A percentile compares a stretch with the other conserved stretches of the same genome.
Conservation (phyloP, 2,113 vertebrate species). For the Chloebia gouldiae region DNA sequence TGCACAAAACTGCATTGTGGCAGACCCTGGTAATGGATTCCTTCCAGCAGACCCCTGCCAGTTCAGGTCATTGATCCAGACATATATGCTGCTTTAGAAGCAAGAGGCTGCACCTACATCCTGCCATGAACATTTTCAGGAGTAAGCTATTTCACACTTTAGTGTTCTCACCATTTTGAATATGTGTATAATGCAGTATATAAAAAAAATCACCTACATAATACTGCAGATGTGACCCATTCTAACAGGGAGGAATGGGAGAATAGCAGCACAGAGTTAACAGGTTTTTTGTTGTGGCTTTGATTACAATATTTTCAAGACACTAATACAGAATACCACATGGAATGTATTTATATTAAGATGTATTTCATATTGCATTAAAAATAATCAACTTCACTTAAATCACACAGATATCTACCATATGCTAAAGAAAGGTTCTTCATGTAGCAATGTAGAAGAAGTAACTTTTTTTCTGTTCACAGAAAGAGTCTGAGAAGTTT, state of each 20-base stretch:
- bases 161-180: slow-evolving; percentile 40
- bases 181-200: slow-evolving; percentile 12
- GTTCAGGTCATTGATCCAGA: slow-evolving; percentile 22
- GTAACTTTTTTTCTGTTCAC: not conserved
- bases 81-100: not conserved
- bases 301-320: slow-evolving; percentile 60
- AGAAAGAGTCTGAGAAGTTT: not conserved
- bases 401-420: slow-evolving; percentile 24
- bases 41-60: not conserved
- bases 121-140: slow-evolving; percentile 36
- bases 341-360: slow-evolving; percentile 58
- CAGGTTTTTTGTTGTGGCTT: slow-evolving; percentile 42
- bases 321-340: slow-evolving; percentile 11
- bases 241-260: slow-evolving; percentile 15
- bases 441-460: slow-evolving; percentile 20
- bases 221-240: slow-evolving; percentile 54
- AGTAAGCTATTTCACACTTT: slow-evolving; percentile 48
- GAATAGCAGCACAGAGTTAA: slow-evolving; percentile 31
- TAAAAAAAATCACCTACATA: slow-evolving; percentile 45
- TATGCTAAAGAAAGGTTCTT: not conserved
- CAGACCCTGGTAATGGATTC: not conserved
- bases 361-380: slow-evolving; percentile 54
- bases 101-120: not conserved
- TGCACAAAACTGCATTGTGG: not conserved
- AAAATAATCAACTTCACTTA: slow-evolving; percentile 48